Conservation (phyloP, 1,140 invertebrate genomes). For the Ostrea denselamellosa region DNA sequence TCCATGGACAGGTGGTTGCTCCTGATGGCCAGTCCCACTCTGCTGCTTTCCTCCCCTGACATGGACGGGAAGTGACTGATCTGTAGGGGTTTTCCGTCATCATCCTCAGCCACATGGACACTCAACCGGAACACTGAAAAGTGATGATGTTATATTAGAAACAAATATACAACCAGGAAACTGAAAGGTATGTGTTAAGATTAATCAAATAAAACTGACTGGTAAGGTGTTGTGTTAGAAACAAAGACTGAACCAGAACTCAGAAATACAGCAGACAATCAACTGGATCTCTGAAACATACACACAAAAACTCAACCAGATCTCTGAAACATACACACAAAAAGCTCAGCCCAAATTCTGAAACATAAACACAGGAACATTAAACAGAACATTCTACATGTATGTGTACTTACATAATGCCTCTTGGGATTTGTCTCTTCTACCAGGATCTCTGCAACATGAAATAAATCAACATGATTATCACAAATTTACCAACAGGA, state of each 20-base stretch:
- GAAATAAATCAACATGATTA: too few species aligned
- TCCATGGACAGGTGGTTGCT: slow-evolving; percentile 96
- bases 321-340: too few species aligned
- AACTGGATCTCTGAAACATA: too few species aligned
- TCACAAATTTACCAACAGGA: too few species aligned
- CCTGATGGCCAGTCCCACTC: slow-evolving; percentile 79
- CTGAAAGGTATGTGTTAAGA: not conserved
- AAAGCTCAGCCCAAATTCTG: too few species aligned
- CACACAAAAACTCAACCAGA: too few species aligned
- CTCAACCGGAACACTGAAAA: slow-evolving; percentile 86
- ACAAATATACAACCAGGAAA: not conserved
- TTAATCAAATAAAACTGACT: too few species aligned
- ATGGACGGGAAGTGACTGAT: slow-evolving; percentile 93
- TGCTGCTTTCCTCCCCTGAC: slow-evolving; percentile 82
- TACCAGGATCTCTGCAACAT: slow-evolving; percentile 60
- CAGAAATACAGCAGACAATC: too few species aligned
- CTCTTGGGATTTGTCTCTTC: slow-evolving; percentile 57
- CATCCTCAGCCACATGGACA: slow-evolving; percentile 91
- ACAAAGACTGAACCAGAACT: too few species aligned
- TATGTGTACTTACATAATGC: not conserved
- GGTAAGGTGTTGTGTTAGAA: too few species aligned
- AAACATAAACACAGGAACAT: not conserved
- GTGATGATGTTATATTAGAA: slow-evolving; percentile 1
- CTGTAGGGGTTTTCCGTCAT: slow-evolving; percentile 89
- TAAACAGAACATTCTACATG: not conserved